These are phyloP conservation scores for Neuroscelio doddi DNA, from an alignment of 2,888 invertebrate genomes.

Conservation along the genomic window DNA sequence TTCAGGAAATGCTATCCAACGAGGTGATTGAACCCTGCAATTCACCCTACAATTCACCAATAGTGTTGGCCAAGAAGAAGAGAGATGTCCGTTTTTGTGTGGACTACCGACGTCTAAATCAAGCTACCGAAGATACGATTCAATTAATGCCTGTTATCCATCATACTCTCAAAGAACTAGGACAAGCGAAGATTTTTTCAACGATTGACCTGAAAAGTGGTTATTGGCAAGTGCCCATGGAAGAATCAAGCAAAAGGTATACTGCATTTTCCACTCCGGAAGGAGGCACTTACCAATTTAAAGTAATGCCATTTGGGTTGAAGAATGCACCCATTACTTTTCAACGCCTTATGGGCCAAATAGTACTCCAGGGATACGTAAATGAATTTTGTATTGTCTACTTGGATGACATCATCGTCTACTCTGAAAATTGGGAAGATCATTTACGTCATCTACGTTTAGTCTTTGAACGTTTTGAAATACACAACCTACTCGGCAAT, in stretches of 20 bases:
- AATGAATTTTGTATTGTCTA: too few relatives aligned
- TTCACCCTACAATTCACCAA: constrained; percentile 33
- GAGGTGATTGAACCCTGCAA: constrained; percentile 43
- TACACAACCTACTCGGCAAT: background rate
- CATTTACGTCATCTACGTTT: constrained; percentile 44
- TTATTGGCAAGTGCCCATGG: too few relatives aligned
- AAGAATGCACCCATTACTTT: too few relatives aligned
- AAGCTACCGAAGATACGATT: constrained; percentile 30
- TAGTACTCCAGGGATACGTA: constrained; percentile 45
- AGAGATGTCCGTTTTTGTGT: too few relatives aligned
- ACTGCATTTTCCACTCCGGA: too few relatives aligned
- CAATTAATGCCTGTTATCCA: constrained; percentile 49
- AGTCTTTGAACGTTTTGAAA: constrained; percentile 43
- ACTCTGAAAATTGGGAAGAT: constrained; percentile 36
- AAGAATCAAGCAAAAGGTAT: too few relatives aligned
- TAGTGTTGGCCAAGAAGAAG: too few relatives aligned
- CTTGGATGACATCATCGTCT: constrained; percentile 58
- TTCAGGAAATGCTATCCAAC: too few relatives aligned
- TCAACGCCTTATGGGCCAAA: too few relatives aligned
- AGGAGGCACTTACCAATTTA: constrained; percentile 54
- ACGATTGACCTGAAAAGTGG: constrained; percentile 57
- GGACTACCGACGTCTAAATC: constrained; percentile 50
- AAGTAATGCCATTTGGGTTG: too few relatives aligned
- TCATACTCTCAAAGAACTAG: constrained; percentile 49
- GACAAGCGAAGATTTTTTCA: constrained; percentile 51